These are phyloP conservation scores for Sisyra terminalis DNA, from an alignment of 2,888 invertebrate genomes.

Conservation along the genomic window DNA sequence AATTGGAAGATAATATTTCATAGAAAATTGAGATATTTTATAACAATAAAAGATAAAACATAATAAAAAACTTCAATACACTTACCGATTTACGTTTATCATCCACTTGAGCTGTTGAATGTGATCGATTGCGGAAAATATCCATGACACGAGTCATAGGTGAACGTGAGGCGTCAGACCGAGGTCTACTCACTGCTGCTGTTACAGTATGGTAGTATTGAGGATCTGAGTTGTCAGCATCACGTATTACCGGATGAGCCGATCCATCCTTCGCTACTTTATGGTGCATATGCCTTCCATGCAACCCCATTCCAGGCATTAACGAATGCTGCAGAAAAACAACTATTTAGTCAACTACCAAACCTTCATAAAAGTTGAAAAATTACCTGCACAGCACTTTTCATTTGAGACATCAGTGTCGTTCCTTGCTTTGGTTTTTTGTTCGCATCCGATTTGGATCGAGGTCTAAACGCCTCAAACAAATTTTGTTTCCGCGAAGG, in stretches of 20 bases:
- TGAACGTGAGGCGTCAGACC: slow-evolving; percentile 44
- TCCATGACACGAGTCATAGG: slow-evolving; percentile 88
- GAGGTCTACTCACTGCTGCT: slow-evolving; percentile 29
- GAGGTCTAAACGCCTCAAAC: slow-evolving; percentile 64
- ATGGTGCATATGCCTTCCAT: slow-evolving; percentile 17
- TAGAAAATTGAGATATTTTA: background rate
- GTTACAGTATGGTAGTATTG: slow-evolving; percentile 62
- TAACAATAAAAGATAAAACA: no score
- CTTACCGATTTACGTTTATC: slow-evolving; percentile 56
- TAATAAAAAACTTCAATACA: slow-evolving; percentile 13
- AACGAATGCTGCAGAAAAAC: slow-evolving; percentile 29
- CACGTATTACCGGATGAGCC: slow-evolving; percentile 44
- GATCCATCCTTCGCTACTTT: slow-evolving; percentile 44
- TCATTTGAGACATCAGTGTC: slow-evolving; percentile 72
- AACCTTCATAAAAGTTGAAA: no score
- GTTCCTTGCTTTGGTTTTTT: slow-evolving; percentile 31
- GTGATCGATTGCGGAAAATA: slow-evolving; percentile 65
- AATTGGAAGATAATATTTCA: no score
- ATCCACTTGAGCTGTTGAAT: slow-evolving; percentile 49
- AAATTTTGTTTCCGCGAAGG: slow-evolving; percentile 47
- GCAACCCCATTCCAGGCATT: slow-evolving; percentile 22
- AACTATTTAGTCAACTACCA: background rate
- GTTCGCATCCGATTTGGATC: slow-evolving; percentile 60
- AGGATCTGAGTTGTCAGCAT: slow-evolving; percentile 28
- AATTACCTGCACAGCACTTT: slow-evolving; percentile 65